Evolutionary conservation across 2,113 vertebrate species (phyloP).

Genomic region (Theropithecus gelada): DNA sequence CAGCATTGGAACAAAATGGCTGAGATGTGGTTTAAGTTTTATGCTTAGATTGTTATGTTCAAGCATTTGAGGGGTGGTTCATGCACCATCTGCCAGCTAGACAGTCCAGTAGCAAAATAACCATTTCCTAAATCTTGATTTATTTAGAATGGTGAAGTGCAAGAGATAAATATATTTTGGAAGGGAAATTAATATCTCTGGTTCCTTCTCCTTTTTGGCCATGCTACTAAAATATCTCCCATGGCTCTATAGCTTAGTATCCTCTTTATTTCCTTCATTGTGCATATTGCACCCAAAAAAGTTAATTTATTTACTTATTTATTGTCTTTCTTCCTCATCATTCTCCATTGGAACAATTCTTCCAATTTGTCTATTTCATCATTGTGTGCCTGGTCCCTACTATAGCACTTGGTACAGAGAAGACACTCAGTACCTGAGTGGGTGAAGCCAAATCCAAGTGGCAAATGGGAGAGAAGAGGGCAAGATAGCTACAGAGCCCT

Average conservation of each 20-base stretch:
- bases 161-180: neutral
- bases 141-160: neutral
- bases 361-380: slow-evolving; percentile 6
- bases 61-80: neutral
- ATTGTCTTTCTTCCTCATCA: neutral
- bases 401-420: neutral
- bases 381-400: neutral
- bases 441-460: neutral
- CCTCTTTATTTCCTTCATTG: neutral
- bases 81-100: neutral
- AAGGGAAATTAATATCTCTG: neutral
- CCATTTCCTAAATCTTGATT: neutral
- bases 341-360: neutral
- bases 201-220: neutral
- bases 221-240: neutral
- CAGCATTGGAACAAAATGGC: neutral
- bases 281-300: neutral
- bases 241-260: neutral
- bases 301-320: neutral
- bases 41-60: neutral
- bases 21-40: neutral
- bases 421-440: neutral
- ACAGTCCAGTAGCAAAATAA: neutral
- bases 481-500: neutral
- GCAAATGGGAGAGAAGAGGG: neutral